Conservation (phyloP, 1,140 invertebrate genomes). For the Brachionus rubens region DNA sequence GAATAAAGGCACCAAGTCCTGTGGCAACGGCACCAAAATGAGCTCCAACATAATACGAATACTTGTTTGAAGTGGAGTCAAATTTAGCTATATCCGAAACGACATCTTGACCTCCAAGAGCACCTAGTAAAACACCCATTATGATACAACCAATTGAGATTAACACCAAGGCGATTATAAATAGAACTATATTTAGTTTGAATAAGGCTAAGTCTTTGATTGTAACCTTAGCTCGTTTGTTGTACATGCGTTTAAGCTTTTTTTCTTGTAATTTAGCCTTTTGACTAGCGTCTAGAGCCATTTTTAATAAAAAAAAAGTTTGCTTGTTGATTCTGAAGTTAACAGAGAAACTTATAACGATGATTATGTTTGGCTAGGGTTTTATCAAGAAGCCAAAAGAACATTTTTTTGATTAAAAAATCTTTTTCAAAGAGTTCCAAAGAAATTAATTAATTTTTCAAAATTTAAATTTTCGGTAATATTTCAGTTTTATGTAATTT, state of each 20-base stretch:
- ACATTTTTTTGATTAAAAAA: too few relatives aligned
- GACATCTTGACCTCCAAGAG: background rate
- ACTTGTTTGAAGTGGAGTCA: background rate
- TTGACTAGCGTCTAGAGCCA: conserved; percentile 10
- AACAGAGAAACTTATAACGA: background rate
- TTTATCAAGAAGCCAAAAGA: background rate
- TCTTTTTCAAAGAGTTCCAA: too few relatives aligned
- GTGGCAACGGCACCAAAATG: background rate
- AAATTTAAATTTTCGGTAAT: too few relatives aligned
- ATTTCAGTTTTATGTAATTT: too few relatives aligned
- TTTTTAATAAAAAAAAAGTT: conserved; percentile 7
- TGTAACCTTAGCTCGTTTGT: conserved; percentile 26
- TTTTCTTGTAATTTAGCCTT: conserved; percentile 40
- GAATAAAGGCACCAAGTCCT: background rate
- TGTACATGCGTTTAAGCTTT: conserved; percentile 1
- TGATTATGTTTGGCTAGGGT: conserved; percentile 2
- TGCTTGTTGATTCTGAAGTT: background rate
- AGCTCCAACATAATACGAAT: conserved; percentile 28
- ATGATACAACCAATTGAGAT: background rate
- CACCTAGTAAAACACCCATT: conserved; percentile 41
- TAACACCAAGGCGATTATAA: background rate
- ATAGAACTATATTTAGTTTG: conserved; percentile 11
- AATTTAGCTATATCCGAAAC: background rate
- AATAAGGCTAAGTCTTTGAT: conserved; percentile 38
- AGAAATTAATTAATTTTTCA: too few relatives aligned